A percentile compares a stretch with the other conserved stretches of the same genome.
Evolutionary conservation across 2,797 vertebrate genomes (phyloP).

Genomic region (Tenualosa ilisha): DNA sequence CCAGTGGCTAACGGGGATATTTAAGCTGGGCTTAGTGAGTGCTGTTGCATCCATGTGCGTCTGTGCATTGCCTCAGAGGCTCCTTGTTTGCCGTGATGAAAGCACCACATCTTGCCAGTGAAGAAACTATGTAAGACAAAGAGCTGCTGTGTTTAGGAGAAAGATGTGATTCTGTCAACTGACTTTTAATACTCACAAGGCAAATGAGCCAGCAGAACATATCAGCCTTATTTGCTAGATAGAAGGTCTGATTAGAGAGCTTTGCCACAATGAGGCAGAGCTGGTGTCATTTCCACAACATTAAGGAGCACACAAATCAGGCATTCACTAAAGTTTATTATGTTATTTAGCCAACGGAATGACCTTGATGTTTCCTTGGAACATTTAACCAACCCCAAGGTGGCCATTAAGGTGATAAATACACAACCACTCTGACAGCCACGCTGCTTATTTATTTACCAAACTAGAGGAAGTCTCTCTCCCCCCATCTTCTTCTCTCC

Average conservation of each 20-base stretch:
- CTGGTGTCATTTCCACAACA: conserved; percentile 61
- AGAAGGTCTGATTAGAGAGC: conserved; percentile 50
- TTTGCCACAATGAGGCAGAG: conserved; percentile 45
- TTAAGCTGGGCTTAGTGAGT: background rate
- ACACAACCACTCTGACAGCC: conserved; percentile 67
- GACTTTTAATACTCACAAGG: conserved; percentile 47
- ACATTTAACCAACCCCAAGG: conserved; percentile 82
- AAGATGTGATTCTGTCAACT: conserved; percentile 40
- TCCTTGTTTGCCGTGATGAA: background rate
- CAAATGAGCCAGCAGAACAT: conserved; percentile 59
- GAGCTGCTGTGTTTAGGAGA: background rate
- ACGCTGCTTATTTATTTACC: conserved; percentile 78
- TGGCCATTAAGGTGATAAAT: conserved; percentile 81
- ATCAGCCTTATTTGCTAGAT: conserved; percentile 61
- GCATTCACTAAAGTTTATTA: conserved; percentile 72
- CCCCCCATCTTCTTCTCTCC: conserved; percentile 30
- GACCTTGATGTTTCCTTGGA: conserved; percentile 82
- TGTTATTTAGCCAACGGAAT: conserved; percentile 70
- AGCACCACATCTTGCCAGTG: background rate
- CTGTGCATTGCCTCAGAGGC: background rate
- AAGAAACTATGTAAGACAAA: background rate
- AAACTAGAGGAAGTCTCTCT: conserved; percentile 67
- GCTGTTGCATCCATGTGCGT: background rate
- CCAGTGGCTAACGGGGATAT: background rate
- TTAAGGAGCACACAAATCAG: conserved; percentile 64